Evolutionary conservation across 2,888 invertebrate genomes (phyloP).

Genomic region (Lobophora halterata): DNA sequence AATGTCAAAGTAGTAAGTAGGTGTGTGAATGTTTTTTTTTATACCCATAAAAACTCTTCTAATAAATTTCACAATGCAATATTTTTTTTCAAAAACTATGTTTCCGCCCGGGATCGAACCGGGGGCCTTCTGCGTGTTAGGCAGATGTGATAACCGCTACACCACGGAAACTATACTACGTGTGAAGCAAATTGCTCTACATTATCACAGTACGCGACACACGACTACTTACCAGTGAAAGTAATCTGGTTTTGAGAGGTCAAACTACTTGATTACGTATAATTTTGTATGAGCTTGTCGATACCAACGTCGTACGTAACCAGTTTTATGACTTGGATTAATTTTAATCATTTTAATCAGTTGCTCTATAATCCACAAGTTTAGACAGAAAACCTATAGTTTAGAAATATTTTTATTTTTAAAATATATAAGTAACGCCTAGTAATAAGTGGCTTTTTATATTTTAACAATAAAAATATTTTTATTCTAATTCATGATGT

Average conservation of each 20-base stretch:
- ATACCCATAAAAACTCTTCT: no score
- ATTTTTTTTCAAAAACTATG: slow-evolving; percentile 60
- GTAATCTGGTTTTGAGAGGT: slow-evolving; percentile 16
- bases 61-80: no score
- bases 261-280: slow-evolving; percentile 18
- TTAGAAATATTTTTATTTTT: no score
- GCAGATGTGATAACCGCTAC: slow-evolving; percentile 96
- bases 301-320: slow-evolving; percentile 9
- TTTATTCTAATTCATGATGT: no score
- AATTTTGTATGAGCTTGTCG: slow-evolving; percentile 20
- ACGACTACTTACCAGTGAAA: slow-evolving; percentile 22
- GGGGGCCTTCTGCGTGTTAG: slow-evolving; percentile 95
- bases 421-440: no score
- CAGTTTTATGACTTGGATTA: slow-evolving; percentile 2
- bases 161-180: slow-evolving; percentile 85
- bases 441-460: no score
- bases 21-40: no score
- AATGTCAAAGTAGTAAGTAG: no score
- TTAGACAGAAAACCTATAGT: no score
- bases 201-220: background rate
- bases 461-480: no score
- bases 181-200: background rate
- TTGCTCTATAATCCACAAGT: no score
- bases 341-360: background rate
- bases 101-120: slow-evolving; percentile 94